These are phyloP conservation scores for Gnathonemus echidnorhynchus DNA, from an alignment of 2,113 vertebrate genomes.

Conservation along the genomic window DNA sequence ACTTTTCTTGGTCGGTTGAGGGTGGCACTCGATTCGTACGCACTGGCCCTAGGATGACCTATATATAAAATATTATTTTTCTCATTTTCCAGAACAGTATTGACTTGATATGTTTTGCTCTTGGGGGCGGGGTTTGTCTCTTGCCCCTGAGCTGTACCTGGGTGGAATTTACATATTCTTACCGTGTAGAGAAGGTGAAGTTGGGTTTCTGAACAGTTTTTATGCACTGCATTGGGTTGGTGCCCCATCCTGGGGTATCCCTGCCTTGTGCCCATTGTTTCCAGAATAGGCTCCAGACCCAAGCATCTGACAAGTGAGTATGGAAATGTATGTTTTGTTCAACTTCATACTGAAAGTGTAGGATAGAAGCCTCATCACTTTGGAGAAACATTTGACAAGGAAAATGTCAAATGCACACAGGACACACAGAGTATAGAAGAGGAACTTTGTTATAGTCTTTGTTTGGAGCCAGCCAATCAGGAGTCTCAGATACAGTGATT, in stretches of 20 bases:
- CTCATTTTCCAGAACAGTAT: too few species aligned
- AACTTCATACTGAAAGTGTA: not conserved
- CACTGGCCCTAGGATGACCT: too few species aligned
- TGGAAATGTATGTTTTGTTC: not conserved
- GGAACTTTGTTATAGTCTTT: not conserved
- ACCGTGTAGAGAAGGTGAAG: not conserved
- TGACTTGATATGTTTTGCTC: too few species aligned
- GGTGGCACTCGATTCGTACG: too few species aligned
- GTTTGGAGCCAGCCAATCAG: not conserved
- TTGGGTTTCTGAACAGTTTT: not conserved
- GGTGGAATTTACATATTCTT: not conserved
- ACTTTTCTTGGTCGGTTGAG: too few species aligned
- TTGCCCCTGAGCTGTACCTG: not conserved
- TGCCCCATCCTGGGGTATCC: not conserved
- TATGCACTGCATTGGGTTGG: not conserved
- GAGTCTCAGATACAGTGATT: not conserved
- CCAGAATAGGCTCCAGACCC: not conserved
- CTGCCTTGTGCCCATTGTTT: not conserved
- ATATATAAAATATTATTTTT: too few species aligned
- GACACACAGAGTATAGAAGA: not conserved
- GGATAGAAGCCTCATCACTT: not conserved
- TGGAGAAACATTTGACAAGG: not conserved
- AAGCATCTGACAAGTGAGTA: not conserved
- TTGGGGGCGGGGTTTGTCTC: not conserved
- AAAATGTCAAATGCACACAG: not conserved